A percentile compares a stretch with the other conserved stretches of the same genome.
phyloP scores from a whole-genome alignment of 1,140 invertebrate genomes.

The Drosophila teissieri region DNA sequence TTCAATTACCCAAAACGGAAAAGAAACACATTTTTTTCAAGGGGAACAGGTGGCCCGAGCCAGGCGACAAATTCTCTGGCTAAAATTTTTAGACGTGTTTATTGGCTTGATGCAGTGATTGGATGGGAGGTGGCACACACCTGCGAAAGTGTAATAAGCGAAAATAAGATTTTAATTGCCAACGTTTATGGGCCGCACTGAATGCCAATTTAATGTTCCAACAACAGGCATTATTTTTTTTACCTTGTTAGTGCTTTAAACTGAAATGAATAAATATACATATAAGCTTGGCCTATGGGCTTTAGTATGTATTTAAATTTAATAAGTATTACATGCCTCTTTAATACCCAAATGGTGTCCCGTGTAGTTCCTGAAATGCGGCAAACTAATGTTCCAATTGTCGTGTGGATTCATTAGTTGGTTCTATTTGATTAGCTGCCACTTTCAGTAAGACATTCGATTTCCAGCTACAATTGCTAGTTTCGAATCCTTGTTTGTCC shows the following conservation, averaged over 20 bases:
- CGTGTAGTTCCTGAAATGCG: not conserved
- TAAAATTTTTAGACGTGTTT: constrained; percentile 76
- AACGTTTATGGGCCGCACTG: constrained; percentile 60
- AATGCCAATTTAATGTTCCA: constrained; percentile 67
- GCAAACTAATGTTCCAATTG: constrained; percentile 40
- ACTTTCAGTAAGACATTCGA: constrained; percentile 13
- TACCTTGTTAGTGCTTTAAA: not conserved
- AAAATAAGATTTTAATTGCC: constrained; percentile 82
- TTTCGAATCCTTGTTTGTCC: constrained; percentile 18
- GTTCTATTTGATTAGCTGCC: constrained; percentile 18
- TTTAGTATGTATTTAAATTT: too few relatives aligned
- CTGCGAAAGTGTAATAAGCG: constrained; percentile 77
- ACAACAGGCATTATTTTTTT: not conserved
- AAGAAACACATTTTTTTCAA: constrained; percentile 19
- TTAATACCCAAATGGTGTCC: not conserved
- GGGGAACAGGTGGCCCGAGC: constrained; percentile 68
- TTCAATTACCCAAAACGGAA: constrained; percentile 70
- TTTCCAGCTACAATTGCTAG: constrained; percentile 1
- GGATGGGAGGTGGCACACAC: constrained; percentile 35
- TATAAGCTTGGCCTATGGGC: too few relatives aligned
- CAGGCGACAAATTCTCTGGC: constrained; percentile 69
- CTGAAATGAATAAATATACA: not conserved
- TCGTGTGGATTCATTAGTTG: constrained; percentile 24
- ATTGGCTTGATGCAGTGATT: constrained; percentile 42
- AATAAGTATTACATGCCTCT: too few relatives aligned